Evolutionary conservation across 2,113 vertebrate genomes (phyloP).

Genomic region (Tor tambroides): DNA sequence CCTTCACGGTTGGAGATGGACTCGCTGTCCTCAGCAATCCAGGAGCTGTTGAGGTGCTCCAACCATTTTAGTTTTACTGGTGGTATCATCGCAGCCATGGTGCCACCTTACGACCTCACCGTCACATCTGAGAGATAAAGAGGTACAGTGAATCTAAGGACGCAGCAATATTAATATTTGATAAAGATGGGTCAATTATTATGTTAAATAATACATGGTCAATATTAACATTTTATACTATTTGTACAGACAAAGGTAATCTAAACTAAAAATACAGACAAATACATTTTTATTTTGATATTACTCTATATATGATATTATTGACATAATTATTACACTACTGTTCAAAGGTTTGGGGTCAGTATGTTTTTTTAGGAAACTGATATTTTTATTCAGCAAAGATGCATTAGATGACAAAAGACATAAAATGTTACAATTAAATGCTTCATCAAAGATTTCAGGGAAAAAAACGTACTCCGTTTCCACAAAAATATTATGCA

Average conservation of each 20-base stretch:
- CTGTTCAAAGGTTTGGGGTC: neutral
- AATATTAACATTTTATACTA: neutral
- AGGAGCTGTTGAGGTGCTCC: conserved; percentile 98
- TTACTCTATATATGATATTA: neutral
- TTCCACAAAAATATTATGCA: too few relatives aligned
- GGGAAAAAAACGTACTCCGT: too few relatives aligned
- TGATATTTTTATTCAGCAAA: neutral
- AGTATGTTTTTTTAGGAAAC: neutral
- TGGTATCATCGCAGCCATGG: conserved; percentile 94
- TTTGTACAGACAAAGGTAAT: neutral
- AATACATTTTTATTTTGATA: neutral
- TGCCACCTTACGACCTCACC: conserved; percentile 22
- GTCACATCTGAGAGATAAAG: conserved; percentile 32
- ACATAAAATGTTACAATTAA: neutral
- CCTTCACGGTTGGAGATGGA: conserved; percentile 96
- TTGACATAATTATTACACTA: neutral
- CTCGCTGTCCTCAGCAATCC: conserved; percentile 99
- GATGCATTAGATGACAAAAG: neutral
- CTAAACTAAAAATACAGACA: neutral
- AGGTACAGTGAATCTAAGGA: neutral
- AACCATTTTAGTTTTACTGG: conserved; percentile 99
- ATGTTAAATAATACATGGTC: neutral
- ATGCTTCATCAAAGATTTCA: neutral
- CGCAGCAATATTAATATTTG: neutral
- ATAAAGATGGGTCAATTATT: neutral